These are phyloP conservation scores for Hypomecis atomaria DNA, from an alignment of 2,888 invertebrate genomes.

Conservation along the genomic window DNA sequence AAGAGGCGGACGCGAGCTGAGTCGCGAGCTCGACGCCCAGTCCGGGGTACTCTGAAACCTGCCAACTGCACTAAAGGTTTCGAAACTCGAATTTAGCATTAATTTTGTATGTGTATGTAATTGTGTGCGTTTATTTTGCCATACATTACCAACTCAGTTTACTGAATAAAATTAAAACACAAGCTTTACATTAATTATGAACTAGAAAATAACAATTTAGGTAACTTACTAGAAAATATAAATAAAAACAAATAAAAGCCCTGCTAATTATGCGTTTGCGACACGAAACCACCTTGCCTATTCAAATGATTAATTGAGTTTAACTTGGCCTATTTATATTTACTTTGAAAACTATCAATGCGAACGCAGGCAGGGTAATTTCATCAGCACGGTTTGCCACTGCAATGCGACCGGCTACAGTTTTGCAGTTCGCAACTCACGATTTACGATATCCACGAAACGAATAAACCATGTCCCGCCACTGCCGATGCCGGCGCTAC, in stretches of 20 bases:
- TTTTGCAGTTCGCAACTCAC: conserved; percentile 35
- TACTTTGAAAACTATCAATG: conserved; percentile 31
- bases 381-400: conserved; percentile 25
- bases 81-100: conserved; percentile 18
- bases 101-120: not conserved
- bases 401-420: conserved; percentile 41
- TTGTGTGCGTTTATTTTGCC: no score
- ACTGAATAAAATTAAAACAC: no score
- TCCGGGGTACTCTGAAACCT: conserved; percentile 35
- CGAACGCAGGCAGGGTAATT: conserved; percentile 24
- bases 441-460: conserved; percentile 35
- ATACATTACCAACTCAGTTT: no score
- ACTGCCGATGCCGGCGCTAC: conserved; percentile 10
- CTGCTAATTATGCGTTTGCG: conserved; percentile 8
- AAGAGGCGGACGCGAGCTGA: conserved; percentile 57
- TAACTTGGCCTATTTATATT: conserved; percentile 19
- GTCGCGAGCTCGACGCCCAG: conserved; percentile 27
- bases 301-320: conserved; percentile 29
- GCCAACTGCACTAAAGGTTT: conserved; percentile 25
- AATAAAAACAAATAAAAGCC: no score
- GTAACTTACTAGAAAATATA: no score
- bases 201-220: no score
- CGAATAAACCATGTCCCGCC: conserved; percentile 23
- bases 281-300: not conserved
- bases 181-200: no score